These are phyloP conservation scores for Scrobipalpa costella DNA, from an alignment of 2,888 invertebrate genomes.

Conservation along the genomic window DNA sequence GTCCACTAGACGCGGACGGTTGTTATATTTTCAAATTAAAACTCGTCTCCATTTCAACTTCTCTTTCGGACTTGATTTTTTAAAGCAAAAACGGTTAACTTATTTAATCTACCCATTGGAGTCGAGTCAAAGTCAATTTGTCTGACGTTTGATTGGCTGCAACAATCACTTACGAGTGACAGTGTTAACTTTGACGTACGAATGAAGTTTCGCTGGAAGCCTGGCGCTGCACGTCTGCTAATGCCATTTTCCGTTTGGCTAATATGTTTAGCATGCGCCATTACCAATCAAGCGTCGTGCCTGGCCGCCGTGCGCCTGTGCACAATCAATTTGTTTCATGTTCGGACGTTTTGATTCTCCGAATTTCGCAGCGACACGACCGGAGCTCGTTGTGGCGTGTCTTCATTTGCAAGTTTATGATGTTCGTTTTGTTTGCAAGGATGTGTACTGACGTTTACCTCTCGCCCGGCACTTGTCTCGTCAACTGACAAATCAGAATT, in stretches of 20 bases:
- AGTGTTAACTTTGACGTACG: slow-evolving; percentile 72
- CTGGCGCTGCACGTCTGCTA: slow-evolving; percentile 66
- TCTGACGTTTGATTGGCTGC: slow-evolving; percentile 71
- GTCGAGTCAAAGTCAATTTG: slow-evolving; percentile 57
- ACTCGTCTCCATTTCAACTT: slow-evolving; percentile 42
- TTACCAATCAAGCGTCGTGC: slow-evolving; percentile 76
- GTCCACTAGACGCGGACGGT: slow-evolving; percentile 65
- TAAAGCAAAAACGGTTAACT: slow-evolving; percentile 50
- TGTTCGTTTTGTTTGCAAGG: slow-evolving; percentile 56
- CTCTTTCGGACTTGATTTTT: slow-evolving; percentile 38
- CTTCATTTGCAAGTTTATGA: slow-evolving; percentile 69
- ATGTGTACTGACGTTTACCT: slow-evolving; percentile 38
- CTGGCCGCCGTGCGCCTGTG: slow-evolving; percentile 63
- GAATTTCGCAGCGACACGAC: slow-evolving; percentile 61
- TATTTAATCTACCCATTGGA: slow-evolving; percentile 52
- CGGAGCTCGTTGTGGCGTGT: slow-evolving; percentile 62
- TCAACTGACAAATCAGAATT: slow-evolving; percentile 6
- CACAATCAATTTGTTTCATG: slow-evolving; percentile 78
- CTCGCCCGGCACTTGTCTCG: neutral
- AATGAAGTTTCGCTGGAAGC: slow-evolving; percentile 69
- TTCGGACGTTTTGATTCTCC: slow-evolving; percentile 75
- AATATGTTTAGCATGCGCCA: slow-evolving; percentile 80
- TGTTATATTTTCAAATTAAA: slow-evolving; percentile 71
- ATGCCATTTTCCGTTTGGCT: slow-evolving; percentile 79
- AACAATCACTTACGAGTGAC: slow-evolving; percentile 74